A percentile compares a stretch with the other conserved stretches of the same genome.
Evolutionary conservation across 2,113 vertebrate genomes (phyloP).

Genomic region (Oophaga pumilio): DNA sequence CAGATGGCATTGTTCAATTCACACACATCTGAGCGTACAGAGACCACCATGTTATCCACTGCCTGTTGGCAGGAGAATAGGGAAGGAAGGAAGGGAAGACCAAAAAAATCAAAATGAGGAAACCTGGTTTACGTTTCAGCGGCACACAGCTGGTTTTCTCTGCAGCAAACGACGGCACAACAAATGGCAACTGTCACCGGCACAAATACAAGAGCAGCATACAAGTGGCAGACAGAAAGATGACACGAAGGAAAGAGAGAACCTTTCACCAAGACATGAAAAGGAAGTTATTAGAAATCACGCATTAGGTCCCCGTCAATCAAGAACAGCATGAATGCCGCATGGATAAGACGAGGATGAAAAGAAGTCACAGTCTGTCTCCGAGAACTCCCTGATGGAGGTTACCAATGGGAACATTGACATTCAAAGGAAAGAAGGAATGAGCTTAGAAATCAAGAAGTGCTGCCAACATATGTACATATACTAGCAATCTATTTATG

Average conservation of each 20-base stretch:
- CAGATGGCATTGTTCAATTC: slow-evolving; percentile 21
- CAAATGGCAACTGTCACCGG: slow-evolving; percentile 39
- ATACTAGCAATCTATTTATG: background rate
- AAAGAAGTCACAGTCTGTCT: background rate
- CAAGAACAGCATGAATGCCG: background rate
- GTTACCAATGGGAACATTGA: background rate
- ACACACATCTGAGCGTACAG: background rate
- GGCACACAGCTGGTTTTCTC: slow-evolving; percentile 35
- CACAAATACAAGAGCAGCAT: slow-evolving; percentile 4
- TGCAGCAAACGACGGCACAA: slow-evolving; percentile 2
- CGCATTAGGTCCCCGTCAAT: background rate
- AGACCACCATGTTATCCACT: slow-evolving; percentile 16
- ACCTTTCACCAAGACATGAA: slow-evolving; percentile 37
- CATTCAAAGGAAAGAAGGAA: background rate
- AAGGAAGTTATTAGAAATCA: slow-evolving; percentile 33
- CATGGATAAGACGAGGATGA: background rate
- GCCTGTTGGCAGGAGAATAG: slow-evolving; percentile 16
- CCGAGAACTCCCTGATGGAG: background rate
- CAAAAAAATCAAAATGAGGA: slow-evolving; percentile 46
- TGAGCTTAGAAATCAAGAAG: background rate
- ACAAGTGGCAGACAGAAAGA: slow-evolving; percentile 18
- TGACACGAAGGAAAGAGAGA: slow-evolving; percentile 31
- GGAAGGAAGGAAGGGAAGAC: slow-evolving; percentile 48
- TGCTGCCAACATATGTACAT: background rate
- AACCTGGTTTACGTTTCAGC: slow-evolving; percentile 49